Evolutionary conservation across 2,888 invertebrate genomes (phyloP).

Genomic region (Erebia epiphron): DNA sequence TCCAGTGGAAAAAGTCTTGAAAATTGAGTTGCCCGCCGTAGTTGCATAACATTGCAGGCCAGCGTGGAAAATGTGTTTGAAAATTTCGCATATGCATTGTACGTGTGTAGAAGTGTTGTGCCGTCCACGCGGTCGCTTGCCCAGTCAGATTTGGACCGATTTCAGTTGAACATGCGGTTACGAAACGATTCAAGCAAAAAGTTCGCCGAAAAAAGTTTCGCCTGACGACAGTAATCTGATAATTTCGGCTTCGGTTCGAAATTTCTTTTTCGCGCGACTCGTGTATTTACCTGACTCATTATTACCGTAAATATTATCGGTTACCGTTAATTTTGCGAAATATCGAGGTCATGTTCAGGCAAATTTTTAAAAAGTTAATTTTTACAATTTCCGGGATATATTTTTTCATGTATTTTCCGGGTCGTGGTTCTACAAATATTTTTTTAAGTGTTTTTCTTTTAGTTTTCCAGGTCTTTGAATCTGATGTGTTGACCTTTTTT

Average conservation of each 20-base stretch:
- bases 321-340: slow-evolving; percentile 50
- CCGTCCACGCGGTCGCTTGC: slow-evolving; percentile 53
- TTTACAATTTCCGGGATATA: not conserved
- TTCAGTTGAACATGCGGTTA: slow-evolving; percentile 65
- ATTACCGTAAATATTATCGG: slow-evolving; percentile 60
- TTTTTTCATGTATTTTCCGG: slow-evolving; percentile 26
- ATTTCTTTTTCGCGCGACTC: slow-evolving; percentile 64
- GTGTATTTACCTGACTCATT: slow-evolving; percentile 52
- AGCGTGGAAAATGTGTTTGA: slow-evolving; percentile 70
- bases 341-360: slow-evolving; percentile 46
- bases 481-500: not conserved
- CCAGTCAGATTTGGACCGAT: slow-evolving; percentile 62
- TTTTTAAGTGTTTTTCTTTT: slow-evolving; percentile 16
- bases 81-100: slow-evolving; percentile 57
- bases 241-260: slow-evolving; percentile 65
- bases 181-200: slow-evolving; percentile 66
- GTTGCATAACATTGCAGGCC: slow-evolving; percentile 79
- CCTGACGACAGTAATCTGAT: slow-evolving; percentile 69
- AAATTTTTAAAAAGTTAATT: not conserved
- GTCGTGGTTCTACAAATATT: slow-evolving; percentile 20
- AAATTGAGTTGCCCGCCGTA: not conserved
- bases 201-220: slow-evolving; percentile 62
- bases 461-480: not conserved
- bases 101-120: slow-evolving; percentile 34
- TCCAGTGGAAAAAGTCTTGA: slow-evolving; percentile 15